Conservation (phyloP, 2,888 invertebrate genomes). For the Monoplex corrugatus region DNA sequence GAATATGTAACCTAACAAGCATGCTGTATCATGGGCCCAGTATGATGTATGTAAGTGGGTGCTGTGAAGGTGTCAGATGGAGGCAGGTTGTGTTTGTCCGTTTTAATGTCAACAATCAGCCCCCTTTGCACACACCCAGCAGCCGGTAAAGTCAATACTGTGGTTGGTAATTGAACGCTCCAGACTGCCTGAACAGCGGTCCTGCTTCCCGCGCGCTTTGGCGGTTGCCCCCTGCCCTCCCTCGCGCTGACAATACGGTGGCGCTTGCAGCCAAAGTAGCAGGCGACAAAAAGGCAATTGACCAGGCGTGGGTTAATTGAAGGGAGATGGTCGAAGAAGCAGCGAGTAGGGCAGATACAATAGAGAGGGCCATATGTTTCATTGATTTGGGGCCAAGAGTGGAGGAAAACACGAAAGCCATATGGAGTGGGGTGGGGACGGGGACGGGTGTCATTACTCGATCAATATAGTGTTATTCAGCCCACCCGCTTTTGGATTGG, state of each 20-base stretch:
- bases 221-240: not conserved
- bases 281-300: conserved; percentile 35
- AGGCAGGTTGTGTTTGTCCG: no score
- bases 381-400: conserved; percentile 23
- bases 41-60: no score
- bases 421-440: not conserved
- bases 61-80: no score
- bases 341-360: conserved; percentile 18
- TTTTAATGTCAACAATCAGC: no score
- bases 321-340: conserved; percentile 13
- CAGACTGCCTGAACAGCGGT: not conserved
- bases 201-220: not conserved
- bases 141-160: not conserved
- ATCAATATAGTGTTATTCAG: conserved; percentile 26
- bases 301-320: conserved; percentile 32
- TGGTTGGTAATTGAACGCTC: not conserved
- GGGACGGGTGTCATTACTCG: conserved; percentile 14
- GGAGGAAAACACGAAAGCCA: not conserved
- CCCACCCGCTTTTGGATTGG: not conserved
- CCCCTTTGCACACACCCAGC: not conserved
- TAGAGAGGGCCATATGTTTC: conserved; percentile 29
- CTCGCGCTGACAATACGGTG: not conserved
- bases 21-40: no score
- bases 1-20: no score
- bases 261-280: not conserved